A percentile compares a stretch with the other conserved stretches of the same genome.
Conservation (phyloP, 35 echinoderm and acorn worm genomes). For the Diadema setosum region DNA sequence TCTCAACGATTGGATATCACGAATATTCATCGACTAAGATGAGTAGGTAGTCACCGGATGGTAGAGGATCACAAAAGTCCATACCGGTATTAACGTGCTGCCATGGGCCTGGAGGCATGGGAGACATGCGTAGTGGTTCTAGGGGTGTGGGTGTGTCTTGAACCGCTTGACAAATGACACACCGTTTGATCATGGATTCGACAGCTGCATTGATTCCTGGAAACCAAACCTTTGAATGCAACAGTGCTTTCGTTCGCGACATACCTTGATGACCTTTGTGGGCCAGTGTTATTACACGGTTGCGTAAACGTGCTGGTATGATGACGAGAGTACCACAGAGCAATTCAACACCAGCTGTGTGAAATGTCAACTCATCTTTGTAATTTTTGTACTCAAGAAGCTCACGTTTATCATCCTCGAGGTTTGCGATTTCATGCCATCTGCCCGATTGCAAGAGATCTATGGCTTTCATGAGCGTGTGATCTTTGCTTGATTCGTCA, state of each 20-base stretch:
- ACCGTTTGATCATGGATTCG: neutral
- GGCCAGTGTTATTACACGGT: conserved; percentile 7
- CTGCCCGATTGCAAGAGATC: neutral
- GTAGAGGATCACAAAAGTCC: conserved; percentile 62
- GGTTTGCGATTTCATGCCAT: neutral
- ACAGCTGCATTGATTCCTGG: conserved; percentile 34
- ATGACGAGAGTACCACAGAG: conserved; percentile 2
- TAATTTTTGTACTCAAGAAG: neutral
- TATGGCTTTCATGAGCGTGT: neutral
- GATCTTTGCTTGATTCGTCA: neutral
- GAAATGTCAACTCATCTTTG: neutral
- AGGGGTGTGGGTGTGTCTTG: neutral
- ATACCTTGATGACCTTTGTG: conserved; percentile 59
- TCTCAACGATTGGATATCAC: conserved; percentile 49
- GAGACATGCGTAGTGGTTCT: conserved; percentile 37
- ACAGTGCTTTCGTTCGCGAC: conserved; percentile 26
- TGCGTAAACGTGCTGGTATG: neutral
- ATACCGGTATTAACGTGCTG: conserved; percentile 16
- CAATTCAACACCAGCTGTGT: neutral
- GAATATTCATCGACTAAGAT: conserved; percentile 62
- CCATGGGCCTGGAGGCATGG: conserved; percentile 8
- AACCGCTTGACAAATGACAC: conserved; percentile 24
- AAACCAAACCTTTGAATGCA: conserved; percentile 36
- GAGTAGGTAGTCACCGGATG: conserved; percentile 50
- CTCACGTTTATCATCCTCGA: neutral